These are phyloP conservation scores for Columba livia DNA, from an alignment of 2,113 vertebrate species.

Conservation along the genomic window DNA sequence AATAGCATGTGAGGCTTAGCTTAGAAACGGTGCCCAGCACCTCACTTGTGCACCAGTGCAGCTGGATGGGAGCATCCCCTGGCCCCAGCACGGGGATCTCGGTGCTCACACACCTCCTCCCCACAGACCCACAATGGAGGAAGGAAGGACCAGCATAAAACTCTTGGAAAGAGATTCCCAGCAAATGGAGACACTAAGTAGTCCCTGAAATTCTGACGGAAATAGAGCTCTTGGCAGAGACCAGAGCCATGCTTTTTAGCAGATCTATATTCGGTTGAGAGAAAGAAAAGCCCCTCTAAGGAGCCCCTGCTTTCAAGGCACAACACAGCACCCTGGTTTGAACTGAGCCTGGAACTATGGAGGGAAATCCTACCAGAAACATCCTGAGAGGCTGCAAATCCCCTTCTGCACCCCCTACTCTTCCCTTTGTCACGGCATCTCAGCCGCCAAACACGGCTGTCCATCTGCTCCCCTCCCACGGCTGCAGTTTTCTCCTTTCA, in stretches of 20 bases:
- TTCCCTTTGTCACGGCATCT: not conserved
- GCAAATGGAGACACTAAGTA: not conserved
- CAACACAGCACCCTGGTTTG: not conserved
- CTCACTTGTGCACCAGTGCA: not conserved
- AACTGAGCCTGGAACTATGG: not conserved
- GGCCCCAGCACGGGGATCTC: fast-evolving
- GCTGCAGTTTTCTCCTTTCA: not conserved
- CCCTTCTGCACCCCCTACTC: not conserved
- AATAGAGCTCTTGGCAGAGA: conserved; percentile 10
- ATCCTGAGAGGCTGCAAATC: not conserved
- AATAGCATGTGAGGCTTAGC: not conserved
- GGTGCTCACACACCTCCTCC: fast-evolving
- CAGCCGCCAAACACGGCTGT: not conserved
- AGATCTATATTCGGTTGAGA: not conserved
- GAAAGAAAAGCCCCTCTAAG: not conserved
- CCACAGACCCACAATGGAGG: fast-evolving
- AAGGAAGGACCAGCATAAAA: not conserved
- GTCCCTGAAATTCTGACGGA: not conserved
- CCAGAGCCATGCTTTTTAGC: not conserved
- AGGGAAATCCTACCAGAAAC: not conserved
- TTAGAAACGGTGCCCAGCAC: not conserved
- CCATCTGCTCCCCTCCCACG: not conserved
- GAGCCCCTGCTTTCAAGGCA: conserved; percentile 1
- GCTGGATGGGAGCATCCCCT: not conserved
- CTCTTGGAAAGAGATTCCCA: not conserved